These are phyloP conservation scores for Graptemys geographica DNA, from an alignment of 2,797 vertebrate species.

Conservation along the genomic window DNA sequence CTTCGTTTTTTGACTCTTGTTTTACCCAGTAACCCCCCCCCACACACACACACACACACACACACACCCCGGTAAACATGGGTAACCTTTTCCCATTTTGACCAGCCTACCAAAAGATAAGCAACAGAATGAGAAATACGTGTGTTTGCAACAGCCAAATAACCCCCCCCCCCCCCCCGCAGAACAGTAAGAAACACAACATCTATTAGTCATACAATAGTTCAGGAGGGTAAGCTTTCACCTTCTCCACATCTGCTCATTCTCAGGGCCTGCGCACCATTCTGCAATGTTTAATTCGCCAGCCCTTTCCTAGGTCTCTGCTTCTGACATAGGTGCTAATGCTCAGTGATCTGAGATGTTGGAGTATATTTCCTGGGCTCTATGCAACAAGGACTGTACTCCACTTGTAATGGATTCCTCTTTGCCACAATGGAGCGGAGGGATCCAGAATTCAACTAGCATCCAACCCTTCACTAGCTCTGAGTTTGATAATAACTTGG, in stretches of 20 bases:
- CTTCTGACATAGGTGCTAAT: accelerated
- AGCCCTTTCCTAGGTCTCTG: not conserved
- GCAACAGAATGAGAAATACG: not conserved
- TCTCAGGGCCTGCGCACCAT: too few relatives aligned
- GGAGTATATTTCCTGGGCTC: not conserved
- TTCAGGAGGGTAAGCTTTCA: not conserved
- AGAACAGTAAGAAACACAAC: not conserved
- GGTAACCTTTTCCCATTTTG: not conserved
- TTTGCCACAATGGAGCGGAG: not conserved
- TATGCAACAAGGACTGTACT: not conserved
- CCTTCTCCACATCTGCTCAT: not conserved
- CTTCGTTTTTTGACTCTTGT: not conserved
- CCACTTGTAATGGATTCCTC: not conserved
- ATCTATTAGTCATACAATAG: not conserved
- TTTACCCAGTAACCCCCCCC: not conserved
- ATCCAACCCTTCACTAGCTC: not conserved
- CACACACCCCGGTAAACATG: accelerated
- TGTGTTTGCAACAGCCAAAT: not conserved
- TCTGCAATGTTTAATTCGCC: not conserved
- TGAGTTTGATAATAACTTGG: not conserved
- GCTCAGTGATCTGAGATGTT: not conserved
- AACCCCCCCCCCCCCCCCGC: too few relatives aligned
- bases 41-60: too few relatives aligned
- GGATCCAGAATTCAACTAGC: not conserved
- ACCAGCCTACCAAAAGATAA: not conserved